Conservation (phyloP, 1,140 invertebrate genomes). For the Bradynema listronoti region DNA sequence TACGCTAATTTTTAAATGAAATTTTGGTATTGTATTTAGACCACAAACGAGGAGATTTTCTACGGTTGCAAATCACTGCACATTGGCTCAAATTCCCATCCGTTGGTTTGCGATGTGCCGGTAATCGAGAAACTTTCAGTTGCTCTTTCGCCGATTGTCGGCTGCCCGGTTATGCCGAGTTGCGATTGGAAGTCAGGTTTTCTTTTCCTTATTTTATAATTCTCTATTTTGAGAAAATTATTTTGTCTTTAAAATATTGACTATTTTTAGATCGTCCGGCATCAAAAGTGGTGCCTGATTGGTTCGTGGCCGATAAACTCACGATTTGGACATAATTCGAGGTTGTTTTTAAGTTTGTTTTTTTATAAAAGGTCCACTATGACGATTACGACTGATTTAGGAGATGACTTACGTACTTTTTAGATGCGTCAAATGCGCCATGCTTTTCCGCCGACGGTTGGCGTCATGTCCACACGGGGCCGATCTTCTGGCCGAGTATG, state of each 20-base stretch:
- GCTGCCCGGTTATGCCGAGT: conserved; percentile 17
- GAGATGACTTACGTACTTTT: neutral
- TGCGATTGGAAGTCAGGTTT: conserved; percentile 14
- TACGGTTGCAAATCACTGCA: no score
- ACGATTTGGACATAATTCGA: neutral
- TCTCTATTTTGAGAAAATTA: no score
- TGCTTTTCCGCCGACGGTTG: neutral
- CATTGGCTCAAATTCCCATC: neutral
- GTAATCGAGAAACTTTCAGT: conserved; percentile 14
- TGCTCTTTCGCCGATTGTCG: conserved; percentile 11
- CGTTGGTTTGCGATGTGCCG: conserved; percentile 2
- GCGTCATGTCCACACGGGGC: conserved; percentile 1
- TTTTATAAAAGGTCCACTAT: neutral
- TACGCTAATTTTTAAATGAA: no score
- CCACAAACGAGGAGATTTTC: no score
- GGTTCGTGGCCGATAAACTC: neutral
- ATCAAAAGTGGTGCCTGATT: neutral
- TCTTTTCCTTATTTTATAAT: no score
- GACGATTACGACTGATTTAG: neutral
- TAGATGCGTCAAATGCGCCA: neutral
- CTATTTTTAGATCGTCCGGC: no score
- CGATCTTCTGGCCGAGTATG: conserved; percentile 5
- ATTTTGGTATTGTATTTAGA: no score
- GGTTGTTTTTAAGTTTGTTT: no score
- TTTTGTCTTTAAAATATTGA: no score